Conservation (phyloP, 1,140 invertebrate genomes). For the Bombus sylvicola region DNA sequence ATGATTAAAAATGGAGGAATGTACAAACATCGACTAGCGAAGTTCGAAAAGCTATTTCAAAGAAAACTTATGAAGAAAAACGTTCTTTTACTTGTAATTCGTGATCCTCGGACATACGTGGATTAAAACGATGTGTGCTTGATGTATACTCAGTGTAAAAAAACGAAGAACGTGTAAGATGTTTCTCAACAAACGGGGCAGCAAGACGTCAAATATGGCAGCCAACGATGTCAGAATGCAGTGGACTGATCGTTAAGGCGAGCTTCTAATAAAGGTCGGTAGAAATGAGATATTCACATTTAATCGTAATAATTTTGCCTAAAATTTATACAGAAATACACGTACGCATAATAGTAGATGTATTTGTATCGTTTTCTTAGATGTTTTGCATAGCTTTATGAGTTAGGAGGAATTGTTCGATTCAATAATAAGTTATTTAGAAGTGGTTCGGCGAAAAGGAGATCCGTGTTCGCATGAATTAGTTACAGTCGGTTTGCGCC, state of each 20-base stretch:
- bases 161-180: neutral
- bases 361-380: neutral
- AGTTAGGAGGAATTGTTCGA: neutral
- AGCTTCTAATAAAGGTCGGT: neutral
- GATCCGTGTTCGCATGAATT: neutral
- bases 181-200: neutral
- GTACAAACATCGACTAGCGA: neutral
- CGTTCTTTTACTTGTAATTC: neutral
- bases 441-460: neutral
- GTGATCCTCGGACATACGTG: neutral
- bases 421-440: neutral
- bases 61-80: neutral
- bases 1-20: neutral
- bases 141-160: neutral
- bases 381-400: neutral
- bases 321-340: no score
- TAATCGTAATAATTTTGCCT: neutral
- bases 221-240: neutral
- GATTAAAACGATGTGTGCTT: neutral
- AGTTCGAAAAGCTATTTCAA: neutral
- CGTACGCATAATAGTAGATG: neutral
- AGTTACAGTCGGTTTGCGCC: conserved; percentile 16
- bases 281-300: neutral
- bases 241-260: neutral
- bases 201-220: neutral